phyloP scores from a whole-genome alignment of 2,113 vertebrate genomes.

The Gavia stellata region DNA sequence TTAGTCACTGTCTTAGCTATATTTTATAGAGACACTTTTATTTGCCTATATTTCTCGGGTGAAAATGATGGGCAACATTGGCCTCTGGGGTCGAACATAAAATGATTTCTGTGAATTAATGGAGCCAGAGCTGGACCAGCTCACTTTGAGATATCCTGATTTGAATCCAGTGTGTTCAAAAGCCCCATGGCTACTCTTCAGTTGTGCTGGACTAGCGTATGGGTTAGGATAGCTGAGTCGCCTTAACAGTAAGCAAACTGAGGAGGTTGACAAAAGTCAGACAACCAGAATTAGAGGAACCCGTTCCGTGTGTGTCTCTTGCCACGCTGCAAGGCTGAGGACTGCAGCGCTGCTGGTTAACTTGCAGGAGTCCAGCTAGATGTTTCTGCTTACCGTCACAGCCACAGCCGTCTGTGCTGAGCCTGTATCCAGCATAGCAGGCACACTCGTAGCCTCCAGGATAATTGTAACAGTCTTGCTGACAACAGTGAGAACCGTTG shows the following conservation, averaged over 20 bases:
- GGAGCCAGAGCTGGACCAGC: neutral
- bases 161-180: neutral
- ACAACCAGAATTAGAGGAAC: accelerated
- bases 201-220: accelerated
- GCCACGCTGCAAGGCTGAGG: neutral
- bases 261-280: accelerated
- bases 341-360: accelerated
- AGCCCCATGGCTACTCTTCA: neutral
- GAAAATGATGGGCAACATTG: neutral
- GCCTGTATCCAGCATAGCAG: conserved; percentile 85
- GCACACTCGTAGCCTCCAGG: conserved; percentile 91
- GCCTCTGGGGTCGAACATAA: neutral
- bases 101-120: neutral
- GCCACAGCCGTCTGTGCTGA: conserved; percentile 80
- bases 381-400: conserved; percentile 80
- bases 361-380: accelerated
- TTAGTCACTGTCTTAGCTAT: neutral
- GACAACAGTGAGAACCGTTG: conserved; percentile 79
- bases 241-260: accelerated
- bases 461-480: conserved; percentile 89
- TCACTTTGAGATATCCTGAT: accelerated
- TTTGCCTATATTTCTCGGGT: neutral
- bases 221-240: neutral
- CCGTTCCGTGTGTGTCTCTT: accelerated
- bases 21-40: neutral